Percentiles rank a stretch among this genome's conserved stretches.
phyloP scores from a whole-genome alignment of 35 echinoderm and acorn worm genomes.

The Ophiothrix spiculata region DNA sequence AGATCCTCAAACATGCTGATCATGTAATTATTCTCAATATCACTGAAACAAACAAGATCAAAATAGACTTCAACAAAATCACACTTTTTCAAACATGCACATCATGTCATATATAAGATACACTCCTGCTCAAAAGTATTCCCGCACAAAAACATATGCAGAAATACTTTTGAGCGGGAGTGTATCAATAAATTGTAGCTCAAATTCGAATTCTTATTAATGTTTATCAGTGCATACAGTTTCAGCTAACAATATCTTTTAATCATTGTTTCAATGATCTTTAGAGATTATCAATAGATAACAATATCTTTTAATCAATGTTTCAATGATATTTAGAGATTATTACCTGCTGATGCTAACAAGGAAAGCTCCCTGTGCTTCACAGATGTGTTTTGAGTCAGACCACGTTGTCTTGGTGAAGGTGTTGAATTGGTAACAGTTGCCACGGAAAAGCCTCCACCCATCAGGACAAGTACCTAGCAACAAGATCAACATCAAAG shows the following conservation, averaged over 20 bases:
- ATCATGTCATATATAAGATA: not conserved
- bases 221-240: not conserved
- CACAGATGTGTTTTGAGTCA: constrained; percentile 77
- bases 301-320: too few species aligned
- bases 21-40: constrained; percentile 59
- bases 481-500: not conserved
- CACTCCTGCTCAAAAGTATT: not conserved
- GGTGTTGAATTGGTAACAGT: constrained; percentile 80
- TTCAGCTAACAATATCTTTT: not conserved
- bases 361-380: constrained; percentile 70
- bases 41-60: not conserved
- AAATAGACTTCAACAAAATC: not conserved
- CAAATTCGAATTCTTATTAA: not conserved
- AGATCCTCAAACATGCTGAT: constrained; percentile 53
- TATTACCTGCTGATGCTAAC: constrained; percentile 53
- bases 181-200: not conserved
- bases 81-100: not conserved
- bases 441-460: constrained; percentile 56
- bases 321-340: too few species aligned
- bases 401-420: constrained; percentile 40
- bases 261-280: too few species aligned
- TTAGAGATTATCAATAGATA: too few species aligned
- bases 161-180: not conserved
- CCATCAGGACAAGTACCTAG: constrained; percentile 58
- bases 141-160: not conserved